Percentiles rank a stretch among this genome's conserved stretches.
phyloP scores from a whole-genome alignment of 2,888 invertebrate genomes.

The Drosophila diplacantha region DNA sequence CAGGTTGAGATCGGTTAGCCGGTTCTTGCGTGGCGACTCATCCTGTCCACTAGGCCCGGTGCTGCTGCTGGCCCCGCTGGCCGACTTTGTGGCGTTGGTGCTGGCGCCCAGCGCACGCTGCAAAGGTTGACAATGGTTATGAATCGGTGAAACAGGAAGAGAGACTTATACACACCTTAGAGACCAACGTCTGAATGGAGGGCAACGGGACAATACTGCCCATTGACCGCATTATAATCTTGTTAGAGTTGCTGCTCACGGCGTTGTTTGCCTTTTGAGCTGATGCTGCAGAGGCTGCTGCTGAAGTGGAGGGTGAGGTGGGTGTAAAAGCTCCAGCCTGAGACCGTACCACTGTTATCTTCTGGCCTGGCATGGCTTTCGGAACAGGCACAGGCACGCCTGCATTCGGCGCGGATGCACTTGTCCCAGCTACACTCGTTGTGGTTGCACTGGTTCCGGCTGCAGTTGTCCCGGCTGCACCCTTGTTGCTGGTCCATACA shows the following conservation, averaged over 20 bases:
- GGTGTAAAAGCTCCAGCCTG: conserved; percentile 6
- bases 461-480: conserved; percentile 13
- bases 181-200: conserved; percentile 57
- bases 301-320: not conserved
- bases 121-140: conserved; percentile 44
- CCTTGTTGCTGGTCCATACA: conserved; percentile 78
- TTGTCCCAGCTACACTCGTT: conserved; percentile 22
- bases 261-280: conserved; percentile 19
- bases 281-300: conserved; percentile 4
- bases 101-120: conserved; percentile 58
- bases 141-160: conserved; percentile 4
- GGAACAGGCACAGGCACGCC: conserved; percentile 32
- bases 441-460: not conserved
- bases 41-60: conserved; percentile 18
- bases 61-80: conserved; percentile 5
- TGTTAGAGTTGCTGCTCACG: conserved; percentile 49
- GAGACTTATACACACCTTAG: conserved; percentile 41
- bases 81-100: conserved; percentile 15
- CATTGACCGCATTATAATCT: conserved; percentile 66
- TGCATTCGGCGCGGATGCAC: not conserved
- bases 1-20: conserved; percentile 71
- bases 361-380: conserved; percentile 52
- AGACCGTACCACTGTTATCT: conserved; percentile 66
- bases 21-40: conserved; percentile 60
- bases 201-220: conserved; percentile 65